Conservation (phyloP, 2,113 vertebrate genomes). For the Brachionichthys hirsutus region DNA sequence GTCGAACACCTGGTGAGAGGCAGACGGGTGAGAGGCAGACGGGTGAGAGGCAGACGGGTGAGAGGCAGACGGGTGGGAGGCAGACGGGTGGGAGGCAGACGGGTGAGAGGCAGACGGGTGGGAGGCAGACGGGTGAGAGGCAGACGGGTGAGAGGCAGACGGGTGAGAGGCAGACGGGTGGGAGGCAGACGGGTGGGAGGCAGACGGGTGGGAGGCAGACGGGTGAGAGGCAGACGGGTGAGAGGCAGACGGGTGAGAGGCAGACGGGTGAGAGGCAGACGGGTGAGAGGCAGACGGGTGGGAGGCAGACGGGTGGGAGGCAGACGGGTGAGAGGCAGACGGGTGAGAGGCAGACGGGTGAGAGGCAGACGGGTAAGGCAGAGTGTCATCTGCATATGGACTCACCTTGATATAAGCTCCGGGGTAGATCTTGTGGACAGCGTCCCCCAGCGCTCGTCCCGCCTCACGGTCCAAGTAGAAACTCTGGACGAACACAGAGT, state of each 20-base stretch:
- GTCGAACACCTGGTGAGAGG: slow-evolving; percentile 74
- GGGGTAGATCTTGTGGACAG: slow-evolving; percentile 84
- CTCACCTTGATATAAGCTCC: slow-evolving; percentile 72
- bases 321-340: neutral
- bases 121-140: neutral
- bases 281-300: too few species aligned
- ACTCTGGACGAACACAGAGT: slow-evolving; percentile 83
- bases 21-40: neutral
- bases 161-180: too few species aligned
- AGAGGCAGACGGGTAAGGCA: neutral
- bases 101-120: neutral
- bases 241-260: too few species aligned
- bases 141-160: too few species aligned
- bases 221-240: too few species aligned
- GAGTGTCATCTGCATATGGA: too few species aligned
- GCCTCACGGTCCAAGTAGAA: slow-evolving; percentile 82
- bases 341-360: neutral
- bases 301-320: too few species aligned
- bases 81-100: neutral
- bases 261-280: too few species aligned
- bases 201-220: too few species aligned
- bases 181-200: too few species aligned
- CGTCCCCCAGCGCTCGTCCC: slow-evolving; percentile 80
- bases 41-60: slow-evolving; percentile 1
- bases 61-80: neutral